phyloP scores from a whole-genome alignment of 2,113 vertebrate species.

The Caretta caretta region DNA sequence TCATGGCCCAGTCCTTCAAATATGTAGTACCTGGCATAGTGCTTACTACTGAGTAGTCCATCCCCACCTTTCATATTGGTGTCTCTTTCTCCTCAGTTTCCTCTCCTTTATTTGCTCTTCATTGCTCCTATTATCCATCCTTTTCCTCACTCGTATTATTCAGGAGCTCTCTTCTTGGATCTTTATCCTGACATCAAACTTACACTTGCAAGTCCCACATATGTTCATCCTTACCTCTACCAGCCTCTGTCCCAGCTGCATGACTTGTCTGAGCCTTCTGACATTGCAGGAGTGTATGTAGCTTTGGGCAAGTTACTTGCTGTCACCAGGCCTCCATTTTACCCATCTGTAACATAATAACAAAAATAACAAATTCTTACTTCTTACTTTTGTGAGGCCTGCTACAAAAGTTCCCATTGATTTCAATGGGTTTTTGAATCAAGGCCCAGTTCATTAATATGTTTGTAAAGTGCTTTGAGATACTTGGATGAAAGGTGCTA shows the following conservation, averaged over 20 bases:
- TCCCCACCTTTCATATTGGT: background rate
- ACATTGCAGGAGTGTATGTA: background rate
- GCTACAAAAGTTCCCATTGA: background rate
- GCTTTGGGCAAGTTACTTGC: background rate
- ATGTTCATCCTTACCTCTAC: background rate
- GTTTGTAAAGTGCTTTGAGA: background rate
- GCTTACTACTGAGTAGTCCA: background rate
- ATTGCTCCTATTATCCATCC: background rate
- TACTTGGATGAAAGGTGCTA: background rate
- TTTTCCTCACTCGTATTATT: background rate
- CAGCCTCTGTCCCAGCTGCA: background rate
- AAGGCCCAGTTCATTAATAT: fast-evolving
- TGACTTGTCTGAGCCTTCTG: background rate
- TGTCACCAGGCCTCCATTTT: background rate
- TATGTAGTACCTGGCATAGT: background rate
- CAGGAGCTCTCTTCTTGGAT: background rate
- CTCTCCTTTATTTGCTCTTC: background rate
- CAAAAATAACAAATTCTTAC: background rate
- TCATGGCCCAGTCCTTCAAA: background rate
- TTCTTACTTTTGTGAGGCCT: background rate
- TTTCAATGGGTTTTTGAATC: background rate
- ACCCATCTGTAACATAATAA: background rate
- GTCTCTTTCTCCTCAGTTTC: background rate
- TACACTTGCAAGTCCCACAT: background rate
- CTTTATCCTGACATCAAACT: background rate